Conservation (phyloP, 1,140 invertebrate species). For the Zophobas morio region DNA sequence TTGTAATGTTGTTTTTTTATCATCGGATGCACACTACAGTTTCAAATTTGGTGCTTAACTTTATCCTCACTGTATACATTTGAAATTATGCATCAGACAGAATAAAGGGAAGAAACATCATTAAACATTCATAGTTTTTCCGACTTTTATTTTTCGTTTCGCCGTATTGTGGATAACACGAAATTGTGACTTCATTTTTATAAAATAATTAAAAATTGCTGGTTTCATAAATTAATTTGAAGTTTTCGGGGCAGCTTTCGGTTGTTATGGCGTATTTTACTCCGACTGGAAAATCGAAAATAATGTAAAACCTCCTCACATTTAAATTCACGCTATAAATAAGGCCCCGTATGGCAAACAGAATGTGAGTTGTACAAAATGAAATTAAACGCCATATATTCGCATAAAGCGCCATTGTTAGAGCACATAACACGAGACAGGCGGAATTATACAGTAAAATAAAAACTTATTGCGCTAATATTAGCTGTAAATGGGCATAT, state of each 20-base stretch:
- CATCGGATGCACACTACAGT: too few species aligned
- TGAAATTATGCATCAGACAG: too few species aligned
- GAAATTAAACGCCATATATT: conserved; percentile 43
- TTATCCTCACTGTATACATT: too few species aligned
- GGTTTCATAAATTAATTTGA: neutral
- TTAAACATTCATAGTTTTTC: too few species aligned
- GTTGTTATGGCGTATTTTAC: too few species aligned
- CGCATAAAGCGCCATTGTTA: conserved; percentile 36
- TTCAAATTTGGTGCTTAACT: too few species aligned
- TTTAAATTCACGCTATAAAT: conserved; percentile 35
- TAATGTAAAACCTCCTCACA: conserved; percentile 9
- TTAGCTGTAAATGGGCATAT: conserved; percentile 27
- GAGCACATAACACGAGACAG: conserved; percentile 35
- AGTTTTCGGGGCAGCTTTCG: neutral
- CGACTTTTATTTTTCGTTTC: too few species aligned
- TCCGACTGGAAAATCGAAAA: neutral
- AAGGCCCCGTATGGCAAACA: conserved; percentile 16
- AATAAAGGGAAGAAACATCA: too few species aligned
- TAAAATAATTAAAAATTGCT: too few species aligned
- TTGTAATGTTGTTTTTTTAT: too few species aligned
- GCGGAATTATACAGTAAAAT: conserved; percentile 31
- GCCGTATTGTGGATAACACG: too few species aligned
- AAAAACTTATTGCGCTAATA: conserved; percentile 41
- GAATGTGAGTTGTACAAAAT: conserved; percentile 30
- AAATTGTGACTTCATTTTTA: too few species aligned